phyloP scores from a whole-genome alignment of 1,140 invertebrate genomes.

The Globodera ellingtonae region DNA sequence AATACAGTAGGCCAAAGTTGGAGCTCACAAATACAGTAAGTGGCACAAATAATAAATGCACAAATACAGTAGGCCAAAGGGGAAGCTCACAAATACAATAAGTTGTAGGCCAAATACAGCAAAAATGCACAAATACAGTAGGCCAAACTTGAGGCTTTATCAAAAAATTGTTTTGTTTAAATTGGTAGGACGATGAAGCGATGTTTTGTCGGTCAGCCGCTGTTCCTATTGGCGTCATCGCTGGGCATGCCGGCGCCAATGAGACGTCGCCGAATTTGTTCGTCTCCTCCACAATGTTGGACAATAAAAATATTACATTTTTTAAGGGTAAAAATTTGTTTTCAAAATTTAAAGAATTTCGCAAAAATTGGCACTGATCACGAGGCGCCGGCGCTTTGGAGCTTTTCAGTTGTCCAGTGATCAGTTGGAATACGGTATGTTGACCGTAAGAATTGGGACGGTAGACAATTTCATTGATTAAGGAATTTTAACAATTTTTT shows the following conservation, averaged over 20 bases:
- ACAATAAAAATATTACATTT: not conserved
- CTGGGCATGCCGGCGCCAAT: not conserved
- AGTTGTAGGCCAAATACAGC: not conserved
- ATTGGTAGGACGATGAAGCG: conserved; percentile 15
- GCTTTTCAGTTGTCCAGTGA: conserved; percentile 46
- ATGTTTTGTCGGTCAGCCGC: conserved; percentile 50
- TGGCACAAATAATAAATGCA: not conserved
- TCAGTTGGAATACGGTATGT: conserved; percentile 51
- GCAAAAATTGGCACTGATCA: conserved; percentile 41
- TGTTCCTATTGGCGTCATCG: conserved; percentile 26
- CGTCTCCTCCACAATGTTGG: conserved; percentile 38
- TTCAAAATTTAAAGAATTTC: conserved; percentile 45
- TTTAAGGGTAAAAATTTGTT: not conserved
- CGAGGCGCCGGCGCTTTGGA: conserved; percentile 40
- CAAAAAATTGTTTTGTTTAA: too few relatives aligned
- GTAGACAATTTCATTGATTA: not conserved
- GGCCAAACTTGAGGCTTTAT: too few relatives aligned
- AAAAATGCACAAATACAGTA: not conserved
- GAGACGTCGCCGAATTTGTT: conserved; percentile 6
- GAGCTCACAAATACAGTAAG: too few relatives aligned
- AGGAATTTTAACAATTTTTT: not conserved
- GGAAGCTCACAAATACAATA: too few relatives aligned
- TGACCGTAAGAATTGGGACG: not conserved
- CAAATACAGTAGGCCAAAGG: not conserved
- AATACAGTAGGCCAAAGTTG: too few relatives aligned